These are phyloP conservation scores for Molossus alvarezi DNA, from an alignment of 2,797 vertebrate genomes.

Conservation along the genomic window DNA sequence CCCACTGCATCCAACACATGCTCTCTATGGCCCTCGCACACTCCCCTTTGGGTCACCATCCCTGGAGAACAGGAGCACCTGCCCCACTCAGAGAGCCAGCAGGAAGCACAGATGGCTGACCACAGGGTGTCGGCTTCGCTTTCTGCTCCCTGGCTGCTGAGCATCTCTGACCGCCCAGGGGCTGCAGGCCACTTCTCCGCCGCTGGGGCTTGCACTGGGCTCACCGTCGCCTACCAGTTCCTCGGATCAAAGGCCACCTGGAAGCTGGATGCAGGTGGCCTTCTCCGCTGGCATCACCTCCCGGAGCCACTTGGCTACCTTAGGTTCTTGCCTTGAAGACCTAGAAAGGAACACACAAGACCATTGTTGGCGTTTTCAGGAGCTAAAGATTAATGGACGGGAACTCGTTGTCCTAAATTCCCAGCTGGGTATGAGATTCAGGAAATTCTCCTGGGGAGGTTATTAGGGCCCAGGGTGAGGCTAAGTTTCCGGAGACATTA, in stretches of 20 bases:
- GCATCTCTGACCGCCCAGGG: not conserved
- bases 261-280: not conserved
- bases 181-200: not conserved
- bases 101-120: not conserved
- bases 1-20: not conserved
- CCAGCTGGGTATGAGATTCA: constrained; percentile 38
- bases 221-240: not conserved
- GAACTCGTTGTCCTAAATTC: constrained; percentile 55
- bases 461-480: constrained; percentile 40
- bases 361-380: constrained; percentile 1
- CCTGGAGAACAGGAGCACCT: not conserved
- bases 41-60: fast-evolving
- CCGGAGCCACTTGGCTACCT: not conserved
- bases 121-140: not conserved
- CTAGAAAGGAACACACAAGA: not conserved
- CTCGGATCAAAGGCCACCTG: not conserved
- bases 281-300: not conserved
- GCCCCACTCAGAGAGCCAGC: not conserved
- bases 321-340: not conserved
- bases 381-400: constrained; percentile 64
- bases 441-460: constrained; percentile 69
- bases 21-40: not conserved
- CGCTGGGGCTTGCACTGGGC: not conserved
- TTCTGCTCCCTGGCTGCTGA: not conserved
- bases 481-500: constrained; percentile 18